A percentile compares a stretch with the other conserved stretches of the same genome.
Evolutionary conservation across 2,888 invertebrate species (phyloP).

Genomic region (Xestoiulus laeticollis): DNA sequence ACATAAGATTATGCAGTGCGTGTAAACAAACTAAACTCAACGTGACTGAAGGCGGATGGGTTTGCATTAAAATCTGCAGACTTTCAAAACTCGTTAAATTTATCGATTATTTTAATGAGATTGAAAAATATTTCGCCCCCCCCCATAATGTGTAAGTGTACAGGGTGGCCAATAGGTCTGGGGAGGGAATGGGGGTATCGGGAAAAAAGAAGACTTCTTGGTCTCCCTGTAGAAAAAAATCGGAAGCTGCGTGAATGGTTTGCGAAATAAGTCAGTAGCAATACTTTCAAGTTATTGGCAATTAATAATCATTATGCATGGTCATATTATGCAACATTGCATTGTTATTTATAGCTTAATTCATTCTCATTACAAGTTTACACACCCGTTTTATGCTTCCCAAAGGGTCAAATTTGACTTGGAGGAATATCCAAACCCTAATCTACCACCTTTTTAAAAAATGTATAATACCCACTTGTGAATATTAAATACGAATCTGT

Average conservation of each 20-base stretch:
- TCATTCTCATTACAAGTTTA: neutral
- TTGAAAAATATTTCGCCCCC: neutral
- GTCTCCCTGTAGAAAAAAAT: neutral
- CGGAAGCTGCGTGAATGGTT: neutral
- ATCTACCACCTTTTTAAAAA: too few relatives aligned
- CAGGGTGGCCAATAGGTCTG: neutral
- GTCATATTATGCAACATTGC: neutral
- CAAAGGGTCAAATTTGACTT: neutral
- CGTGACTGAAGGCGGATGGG: neutral
- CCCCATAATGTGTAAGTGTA: neutral
- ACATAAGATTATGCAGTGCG: neutral
- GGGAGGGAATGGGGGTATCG: too few relatives aligned
- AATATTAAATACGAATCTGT: too few relatives aligned
- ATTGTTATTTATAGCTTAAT: neutral
- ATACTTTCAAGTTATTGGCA: neutral
- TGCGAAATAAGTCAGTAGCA: neutral
- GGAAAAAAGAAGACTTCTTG: neutral
- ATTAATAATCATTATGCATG: neutral
- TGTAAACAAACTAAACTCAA: neutral
- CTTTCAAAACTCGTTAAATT: neutral
- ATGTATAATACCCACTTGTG: too few relatives aligned
- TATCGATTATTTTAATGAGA: neutral
- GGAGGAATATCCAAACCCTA: neutral
- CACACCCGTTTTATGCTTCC: neutral
- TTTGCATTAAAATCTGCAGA: neutral